Evolutionary conservation across 1,140 invertebrate genomes (phyloP).

Genomic region (Pachypeltis micranthus): DNA sequence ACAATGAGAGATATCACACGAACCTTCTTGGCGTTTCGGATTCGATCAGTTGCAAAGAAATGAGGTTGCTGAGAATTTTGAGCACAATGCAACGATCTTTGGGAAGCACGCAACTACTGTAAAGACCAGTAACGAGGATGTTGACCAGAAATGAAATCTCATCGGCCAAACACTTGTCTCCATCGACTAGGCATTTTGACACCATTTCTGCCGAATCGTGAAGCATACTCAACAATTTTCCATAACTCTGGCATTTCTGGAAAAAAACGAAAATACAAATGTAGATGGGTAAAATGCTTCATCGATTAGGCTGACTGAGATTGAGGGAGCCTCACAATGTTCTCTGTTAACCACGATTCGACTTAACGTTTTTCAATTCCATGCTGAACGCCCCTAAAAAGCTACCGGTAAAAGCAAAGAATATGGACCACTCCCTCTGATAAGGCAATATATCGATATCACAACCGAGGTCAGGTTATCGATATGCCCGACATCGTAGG

Average conservation of each 20-base stretch:
- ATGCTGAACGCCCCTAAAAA: no score
- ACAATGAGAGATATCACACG: conserved; percentile 2
- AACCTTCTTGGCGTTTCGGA: conserved; percentile 70
- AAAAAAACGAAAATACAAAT: conserved; percentile 28
- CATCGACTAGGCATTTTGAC: conserved; percentile 64
- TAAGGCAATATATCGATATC: no score
- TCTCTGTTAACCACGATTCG: no score
- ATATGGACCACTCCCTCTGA: no score
- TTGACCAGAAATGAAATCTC: conserved; percentile 53
- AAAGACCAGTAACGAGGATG: conserved; percentile 68
- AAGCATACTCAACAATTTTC: conserved; percentile 65
- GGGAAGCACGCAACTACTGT: conserved; percentile 63
- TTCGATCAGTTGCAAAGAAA: conserved; percentile 67
- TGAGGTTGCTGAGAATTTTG: conserved; percentile 64
- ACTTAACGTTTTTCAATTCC: no score
- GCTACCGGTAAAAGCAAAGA: no score
- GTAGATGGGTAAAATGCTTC: no score
- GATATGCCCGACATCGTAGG: no score
- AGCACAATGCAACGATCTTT: conserved; percentile 72
- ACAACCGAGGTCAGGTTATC: no score
- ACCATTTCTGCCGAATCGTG: conserved; percentile 68
- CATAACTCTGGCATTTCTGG: conserved; percentile 60
- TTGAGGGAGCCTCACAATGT: no score
- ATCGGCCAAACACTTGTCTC: conserved; percentile 52
- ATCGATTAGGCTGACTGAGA: no score